Evolutionary conservation across 2,888 invertebrate species (phyloP).

Genomic region (Phyllotreta cruciferae): DNA sequence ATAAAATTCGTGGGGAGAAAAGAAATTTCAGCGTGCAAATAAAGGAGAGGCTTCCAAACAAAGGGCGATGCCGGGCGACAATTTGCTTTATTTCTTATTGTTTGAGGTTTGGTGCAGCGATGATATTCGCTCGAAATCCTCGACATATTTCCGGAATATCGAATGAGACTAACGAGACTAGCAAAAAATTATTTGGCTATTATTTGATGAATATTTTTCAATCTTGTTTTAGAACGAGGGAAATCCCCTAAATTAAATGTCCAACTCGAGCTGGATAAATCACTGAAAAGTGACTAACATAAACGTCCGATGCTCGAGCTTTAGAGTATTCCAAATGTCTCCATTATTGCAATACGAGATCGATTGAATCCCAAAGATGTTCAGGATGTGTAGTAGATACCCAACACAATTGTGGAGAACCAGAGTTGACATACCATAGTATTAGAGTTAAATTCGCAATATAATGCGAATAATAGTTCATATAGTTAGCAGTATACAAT

Average conservation of each 20-base stretch:
- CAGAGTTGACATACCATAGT: not conserved
- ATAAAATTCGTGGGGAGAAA: constrained; percentile 14
- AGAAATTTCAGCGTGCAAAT: constrained; percentile 9
- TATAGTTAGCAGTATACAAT: not conserved
- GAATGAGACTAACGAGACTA: too few relatives aligned
- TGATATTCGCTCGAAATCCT: constrained; percentile 1
- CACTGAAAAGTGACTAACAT: constrained; percentile 10
- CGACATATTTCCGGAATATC: too few relatives aligned
- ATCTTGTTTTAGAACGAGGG: not conserved
- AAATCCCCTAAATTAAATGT: constrained; percentile 9
- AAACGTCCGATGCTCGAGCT: constrained; percentile 14
- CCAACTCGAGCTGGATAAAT: not conserved
- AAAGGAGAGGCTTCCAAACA: constrained; percentile 13
- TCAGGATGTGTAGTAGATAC: constrained; percentile 13
- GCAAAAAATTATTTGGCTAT: too few relatives aligned
- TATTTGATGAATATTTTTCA: not conserved
- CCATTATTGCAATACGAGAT: constrained; percentile 15
- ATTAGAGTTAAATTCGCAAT: not conserved
- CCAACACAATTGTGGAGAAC: constrained; percentile 16
- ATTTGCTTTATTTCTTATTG: constrained; percentile 11
- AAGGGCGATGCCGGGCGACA: constrained; percentile 13
- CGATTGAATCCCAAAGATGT: constrained; percentile 10
- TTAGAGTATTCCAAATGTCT: not conserved
- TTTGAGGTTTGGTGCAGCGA: not conserved
- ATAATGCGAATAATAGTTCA: too few relatives aligned